Conservation (phyloP, 2,888 invertebrate genomes). For the Charanyca ferruginea region DNA sequence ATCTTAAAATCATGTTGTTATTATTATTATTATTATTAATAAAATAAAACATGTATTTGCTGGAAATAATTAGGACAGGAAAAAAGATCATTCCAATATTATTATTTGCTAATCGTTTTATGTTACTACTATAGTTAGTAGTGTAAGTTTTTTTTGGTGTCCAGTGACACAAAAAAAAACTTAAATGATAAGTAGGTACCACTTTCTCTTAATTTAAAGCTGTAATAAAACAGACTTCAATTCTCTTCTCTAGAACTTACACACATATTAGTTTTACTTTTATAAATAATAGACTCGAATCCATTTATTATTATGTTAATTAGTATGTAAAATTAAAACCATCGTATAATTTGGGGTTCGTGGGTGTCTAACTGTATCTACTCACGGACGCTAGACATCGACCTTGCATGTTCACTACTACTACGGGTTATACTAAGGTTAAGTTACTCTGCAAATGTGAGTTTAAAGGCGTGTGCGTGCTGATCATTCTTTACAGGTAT, state of each 20-base stretch:
- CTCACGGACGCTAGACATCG: conserved; percentile 12
- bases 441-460: background rate
- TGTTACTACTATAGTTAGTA: too few relatives aligned
- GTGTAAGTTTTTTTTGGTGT: too few relatives aligned
- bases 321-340: conserved; percentile 38
- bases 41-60: too few relatives aligned
- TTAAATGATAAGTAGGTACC: too few relatives aligned
- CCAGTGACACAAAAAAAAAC: too few relatives aligned
- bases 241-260: background rate
- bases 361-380: conserved; percentile 17
- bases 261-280: background rate
- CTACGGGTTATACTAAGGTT: conserved; percentile 3
- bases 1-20: too few relatives aligned
- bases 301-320: conserved; percentile 12
- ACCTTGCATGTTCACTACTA: conserved; percentile 28
- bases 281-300: conserved; percentile 22
- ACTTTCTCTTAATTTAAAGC: background rate
- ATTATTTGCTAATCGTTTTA: too few relatives aligned
- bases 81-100: too few relatives aligned
- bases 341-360: conserved; percentile 15
- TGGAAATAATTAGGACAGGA: too few relatives aligned
- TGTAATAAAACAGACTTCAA: conserved; percentile 4
- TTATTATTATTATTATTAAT: too few relatives aligned
- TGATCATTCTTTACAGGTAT: too few relatives aligned
- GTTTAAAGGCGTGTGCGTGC: background rate